Base-by-base conservation (phyloP, 2,888 invertebrate genomes). In the Bimastos eiseni region DNA sequence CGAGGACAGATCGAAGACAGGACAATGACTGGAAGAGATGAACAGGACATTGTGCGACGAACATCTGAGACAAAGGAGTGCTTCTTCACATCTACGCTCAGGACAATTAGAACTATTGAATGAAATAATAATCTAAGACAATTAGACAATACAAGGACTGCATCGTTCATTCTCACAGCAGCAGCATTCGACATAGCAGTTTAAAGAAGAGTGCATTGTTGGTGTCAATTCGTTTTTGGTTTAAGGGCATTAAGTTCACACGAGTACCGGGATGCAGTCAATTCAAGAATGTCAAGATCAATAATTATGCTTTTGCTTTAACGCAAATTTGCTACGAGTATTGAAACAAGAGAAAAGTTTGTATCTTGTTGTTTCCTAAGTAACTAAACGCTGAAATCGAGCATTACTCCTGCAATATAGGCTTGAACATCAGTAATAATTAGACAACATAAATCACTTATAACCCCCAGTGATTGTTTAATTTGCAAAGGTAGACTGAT, bases 51-150 rank as follows among this genome's bases (percentile, higher is more conserved):
- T 13, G 70, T 11, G n/a, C 70, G 70, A 70, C 70, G 30, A n/a
- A 70, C 70, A 11, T 33, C 86, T 21, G 86, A 86, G 15, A 1
- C 86, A 24, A 34, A 86, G 86, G 86, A 86, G 19, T 86, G 37
- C 37, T 86, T 86, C 86, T 86, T 86, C 15, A 86, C 86, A 4
- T 34, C 84, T 36, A 36, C 86, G 86, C 86, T 86, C 86, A 86
- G 86, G 86, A 86, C 34, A 17, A 86, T 86, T 86, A 86, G 34
- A 33, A 86, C 86, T 34, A 34, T 37, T 21, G 86, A 86, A 36
- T 86, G 86, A 86, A 34, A n/a, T n/a, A n/a, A n/a, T n/a, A n/a
- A 36, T 86, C 86, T 8, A 70, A n/a, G n/a, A 44, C 17, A 1
- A 30, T 11, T 70, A 70, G 30, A n/a, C 70, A 70, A 70, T 70